These are phyloP conservation scores for Onychomys leucogaster DNA, from an alignment of 2,797 vertebrate genomes.

Conservation along the genomic window DNA sequence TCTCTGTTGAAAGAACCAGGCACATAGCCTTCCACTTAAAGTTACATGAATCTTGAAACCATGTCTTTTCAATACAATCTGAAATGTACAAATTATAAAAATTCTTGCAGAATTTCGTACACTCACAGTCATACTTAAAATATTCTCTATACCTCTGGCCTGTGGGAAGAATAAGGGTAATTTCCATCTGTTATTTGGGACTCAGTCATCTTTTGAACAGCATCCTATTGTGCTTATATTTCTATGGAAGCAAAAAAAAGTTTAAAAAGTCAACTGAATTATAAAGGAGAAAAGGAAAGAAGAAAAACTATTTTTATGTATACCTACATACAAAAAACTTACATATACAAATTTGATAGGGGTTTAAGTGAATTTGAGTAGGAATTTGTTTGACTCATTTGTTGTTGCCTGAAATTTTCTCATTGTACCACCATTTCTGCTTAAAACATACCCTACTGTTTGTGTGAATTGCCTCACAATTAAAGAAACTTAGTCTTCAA, in stretches of 20 bases:
- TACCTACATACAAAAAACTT: background rate
- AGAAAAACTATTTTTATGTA: background rate
- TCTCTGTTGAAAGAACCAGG: constrained; percentile 25
- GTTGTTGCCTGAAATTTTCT: constrained; percentile 45
- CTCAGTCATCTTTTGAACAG: background rate
- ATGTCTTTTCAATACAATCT: background rate
- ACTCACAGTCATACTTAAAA: background rate
- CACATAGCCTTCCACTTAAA: background rate
- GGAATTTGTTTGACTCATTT: constrained; percentile 22
- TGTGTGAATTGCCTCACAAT: constrained; percentile 56
- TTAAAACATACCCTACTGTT: constrained; percentile 45
- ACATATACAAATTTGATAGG: background rate
- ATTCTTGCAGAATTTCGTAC: background rate
- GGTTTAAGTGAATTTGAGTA: background rate
- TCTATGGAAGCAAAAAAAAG: background rate
- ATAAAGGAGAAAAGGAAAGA: background rate
- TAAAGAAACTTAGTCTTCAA: constrained; percentile 37
- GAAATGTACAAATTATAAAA: background rate
- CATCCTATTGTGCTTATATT: background rate
- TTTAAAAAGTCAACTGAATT: background rate
- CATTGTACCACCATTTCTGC: constrained; percentile 22
- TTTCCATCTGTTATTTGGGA: background rate
- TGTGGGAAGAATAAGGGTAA: background rate
- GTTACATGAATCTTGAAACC: background rate
- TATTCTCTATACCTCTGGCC: background rate